Evolutionary conservation across 2,888 invertebrate genomes (phyloP), one percentile per base, ranked within the genome.

Genomic region (Campoletis raptor): DNA sequence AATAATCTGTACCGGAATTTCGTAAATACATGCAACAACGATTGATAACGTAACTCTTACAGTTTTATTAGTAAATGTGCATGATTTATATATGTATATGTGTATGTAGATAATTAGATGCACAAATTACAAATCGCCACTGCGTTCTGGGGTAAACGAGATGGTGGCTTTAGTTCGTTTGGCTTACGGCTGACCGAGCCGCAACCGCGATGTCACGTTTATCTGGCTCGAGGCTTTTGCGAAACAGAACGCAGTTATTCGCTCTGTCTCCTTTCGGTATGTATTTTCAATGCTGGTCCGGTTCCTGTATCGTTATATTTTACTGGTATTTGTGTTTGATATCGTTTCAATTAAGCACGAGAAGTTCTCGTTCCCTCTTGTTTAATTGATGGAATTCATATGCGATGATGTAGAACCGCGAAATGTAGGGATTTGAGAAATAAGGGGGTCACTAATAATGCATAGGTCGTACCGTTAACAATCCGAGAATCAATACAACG

Each of bases 131-230:
- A 73, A 24, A 61, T 74, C 57, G 80, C 70, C 57, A 54, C 73
- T 81, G 70, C 42, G 69, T 76, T 81, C 67, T 61, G 40, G 76
- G 52, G 74, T 66, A 81, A 77, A 80, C 70, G 84, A 81, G 70
- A 70, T 54, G 48, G 77, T 54, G 72, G 57, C 21, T 57, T 57
- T n/a, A 73, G 72, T 85, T 81, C 77, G 81, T 81, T 85, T 85
- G 81, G 81, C 67, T 85, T 81, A 81, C 77, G 81, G 78, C 73
- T 78, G 81, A 81, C 81, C 85, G 85, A 78, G 72, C 81, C 81
- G 57, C 81, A 66, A 70, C 85, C 81, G 48, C 85, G 78, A 45
- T 48, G 72, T 77, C 81, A 81, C 78, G 85, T 81, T 73, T 67
- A 85, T 81, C 74, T 73, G 45, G 48, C 57, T 72, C 66, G 81